Conservation (phyloP, 2,113 vertebrate species). For the Siniperca chuatsi region DNA sequence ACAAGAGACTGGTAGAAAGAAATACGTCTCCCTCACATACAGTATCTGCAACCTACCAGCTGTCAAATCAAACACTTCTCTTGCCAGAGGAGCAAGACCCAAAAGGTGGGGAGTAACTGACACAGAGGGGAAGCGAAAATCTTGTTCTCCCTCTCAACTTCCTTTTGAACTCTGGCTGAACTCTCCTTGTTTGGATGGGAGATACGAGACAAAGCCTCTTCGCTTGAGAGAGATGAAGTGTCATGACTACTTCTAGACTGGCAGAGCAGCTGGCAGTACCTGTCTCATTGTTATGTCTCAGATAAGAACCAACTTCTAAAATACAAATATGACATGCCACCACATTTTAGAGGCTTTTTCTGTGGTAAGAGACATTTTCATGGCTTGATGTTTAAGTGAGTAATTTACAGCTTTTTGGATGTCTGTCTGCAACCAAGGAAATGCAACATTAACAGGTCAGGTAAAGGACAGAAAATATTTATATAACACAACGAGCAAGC, state of each 20-base stretch:
- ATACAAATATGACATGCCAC: conserved; percentile 36
- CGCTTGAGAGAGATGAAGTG: conserved; percentile 41
- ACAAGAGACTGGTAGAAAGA: conserved; percentile 12
- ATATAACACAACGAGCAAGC: neutral
- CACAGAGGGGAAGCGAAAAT: conserved; percentile 32
- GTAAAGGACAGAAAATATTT: conserved; percentile 1
- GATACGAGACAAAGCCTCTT: conserved; percentile 50
- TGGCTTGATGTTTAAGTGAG: conserved; percentile 13
- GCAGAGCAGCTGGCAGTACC: conserved; percentile 49
- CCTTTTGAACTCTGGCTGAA: conserved; percentile 75
- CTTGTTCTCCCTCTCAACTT: conserved; percentile 55
- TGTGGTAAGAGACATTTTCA: neutral
- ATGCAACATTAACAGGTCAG: conserved; percentile 7
- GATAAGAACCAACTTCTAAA: conserved; percentile 37
- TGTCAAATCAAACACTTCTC: conserved; percentile 59
- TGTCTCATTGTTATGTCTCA: conserved; percentile 36
- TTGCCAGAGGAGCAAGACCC: conserved; percentile 36
- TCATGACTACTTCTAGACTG: conserved; percentile 44
- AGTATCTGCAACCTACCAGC: conserved; percentile 41
- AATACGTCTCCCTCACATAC: conserved; percentile 2
- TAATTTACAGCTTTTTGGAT: neutral
- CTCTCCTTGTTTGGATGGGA: conserved; percentile 60
- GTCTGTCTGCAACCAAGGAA: neutral
- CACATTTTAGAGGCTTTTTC: conserved; percentile 5
- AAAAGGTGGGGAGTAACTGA: conserved; percentile 55